Evolutionary conservation across 2,113 vertebrate species (phyloP), one percentile per base, ranked within the genome.

Genomic region (Syngnathus typhle): DNA sequence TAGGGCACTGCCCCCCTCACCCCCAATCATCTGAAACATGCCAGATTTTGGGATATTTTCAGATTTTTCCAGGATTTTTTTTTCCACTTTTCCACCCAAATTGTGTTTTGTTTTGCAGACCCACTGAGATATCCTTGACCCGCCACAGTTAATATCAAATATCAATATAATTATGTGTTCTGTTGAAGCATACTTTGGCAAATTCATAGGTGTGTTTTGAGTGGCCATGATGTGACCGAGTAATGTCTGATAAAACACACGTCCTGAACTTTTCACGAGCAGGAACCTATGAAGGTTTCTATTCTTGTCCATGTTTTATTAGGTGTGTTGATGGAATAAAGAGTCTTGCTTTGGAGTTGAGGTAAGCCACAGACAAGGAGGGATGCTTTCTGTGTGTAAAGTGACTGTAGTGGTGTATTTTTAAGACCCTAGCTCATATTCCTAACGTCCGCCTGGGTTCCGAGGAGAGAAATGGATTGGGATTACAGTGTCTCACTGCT

Each of bases 271-370:
- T 46, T 58, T 68, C 64, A 32, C 10, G 32, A 61, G 61, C 47
- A 65, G 41, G 58, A 69, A 66, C 49, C 19, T 37, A 70, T 66
- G 62, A 64, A 36, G 64, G 66, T 41, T 78, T 88, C 77, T 75
- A 74, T 84, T 85, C 79, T 73, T 63, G 73, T 77, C 69, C 47
- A 43, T 80, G 43, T 78, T 82, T 87, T 86, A 88, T 88, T 89
- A 77, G 83, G 84, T 85, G 81, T 85, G 82, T 79, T 85, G 85
- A 83, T 82, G 83, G 86, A 88, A 88, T 89, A 85, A 87, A 86
- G 84, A 83, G 68, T 74, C 77, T 74, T 68, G 78, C 76, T 88
- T 77, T 76, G 63, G 69, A 81, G 84, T 61, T 73, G 60, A 82
- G 87, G 85, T 88, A 82, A 87, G 75, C 78, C 65, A 65, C 58